A percentile compares a stretch with the other conserved stretches of the same genome.
phyloP scores from a whole-genome alignment of 2,113 vertebrate genomes.

The Carettochelys insculpta region DNA sequence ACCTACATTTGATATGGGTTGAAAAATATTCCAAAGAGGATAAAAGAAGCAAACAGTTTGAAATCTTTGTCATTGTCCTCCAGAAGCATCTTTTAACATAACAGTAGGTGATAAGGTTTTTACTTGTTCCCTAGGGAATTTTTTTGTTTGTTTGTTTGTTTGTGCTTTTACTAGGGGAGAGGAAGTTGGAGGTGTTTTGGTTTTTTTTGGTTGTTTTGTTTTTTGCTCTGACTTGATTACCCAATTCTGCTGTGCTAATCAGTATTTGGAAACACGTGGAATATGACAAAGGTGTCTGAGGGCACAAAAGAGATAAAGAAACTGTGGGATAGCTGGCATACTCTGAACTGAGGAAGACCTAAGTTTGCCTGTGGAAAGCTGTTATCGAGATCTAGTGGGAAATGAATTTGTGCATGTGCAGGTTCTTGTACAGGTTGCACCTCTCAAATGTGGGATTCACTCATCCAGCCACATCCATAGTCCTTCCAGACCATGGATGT shows the following conservation, averaged over 20 bases:
- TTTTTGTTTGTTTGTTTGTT: rapidly evolving
- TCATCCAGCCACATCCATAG: no score
- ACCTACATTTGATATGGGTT: background rate
- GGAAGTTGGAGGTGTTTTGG: background rate
- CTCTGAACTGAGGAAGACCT: background rate
- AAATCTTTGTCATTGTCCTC: background rate
- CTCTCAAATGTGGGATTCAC: no score
- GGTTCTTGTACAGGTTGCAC: no score
- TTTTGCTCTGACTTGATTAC: background rate
- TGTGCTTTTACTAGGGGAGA: background rate
- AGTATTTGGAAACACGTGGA: background rate
- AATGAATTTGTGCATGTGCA: background rate
- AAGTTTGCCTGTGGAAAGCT: no score
- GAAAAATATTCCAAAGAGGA: background rate
- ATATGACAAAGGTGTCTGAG: background rate
- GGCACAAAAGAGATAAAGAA: background rate
- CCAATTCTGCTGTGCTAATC: background rate
- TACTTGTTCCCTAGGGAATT: background rate
- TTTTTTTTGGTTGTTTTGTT: no score
- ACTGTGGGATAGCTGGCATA: background rate
- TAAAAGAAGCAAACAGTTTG: background rate
- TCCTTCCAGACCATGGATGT: no score
- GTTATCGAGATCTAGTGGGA: no score
- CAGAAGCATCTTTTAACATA: background rate
- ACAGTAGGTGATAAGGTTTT: background rate